A percentile compares a stretch with the other conserved stretches of the same genome.
These are phyloP conservation scores for Porites australiensis DNA, from an alignment of 64 coral and sea anemone species.

Conservation along the genomic window DNA sequence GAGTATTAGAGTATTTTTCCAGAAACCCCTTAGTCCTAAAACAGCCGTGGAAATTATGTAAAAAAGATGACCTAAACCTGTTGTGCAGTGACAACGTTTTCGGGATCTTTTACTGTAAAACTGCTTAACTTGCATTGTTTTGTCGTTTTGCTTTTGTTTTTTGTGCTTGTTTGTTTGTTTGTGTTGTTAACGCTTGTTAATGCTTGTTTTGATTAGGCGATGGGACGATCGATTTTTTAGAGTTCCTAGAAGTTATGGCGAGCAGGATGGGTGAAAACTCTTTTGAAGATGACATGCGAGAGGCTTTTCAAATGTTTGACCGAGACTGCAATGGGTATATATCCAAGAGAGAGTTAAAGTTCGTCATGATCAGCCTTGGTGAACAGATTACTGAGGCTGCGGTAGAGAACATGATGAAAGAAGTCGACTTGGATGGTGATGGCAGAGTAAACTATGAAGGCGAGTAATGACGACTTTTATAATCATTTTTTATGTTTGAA, in stretches of 20 bases:
- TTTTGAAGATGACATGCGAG: conserved; percentile 55
- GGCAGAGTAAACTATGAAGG: conserved; percentile 73
- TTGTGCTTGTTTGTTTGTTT: too few relatives aligned
- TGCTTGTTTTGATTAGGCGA: not conserved
- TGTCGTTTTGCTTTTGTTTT: too few relatives aligned
- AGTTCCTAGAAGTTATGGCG: conserved; percentile 75
- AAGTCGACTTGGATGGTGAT: conserved; percentile 54
- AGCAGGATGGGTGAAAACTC: conserved; percentile 55
- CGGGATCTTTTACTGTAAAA: too few relatives aligned
- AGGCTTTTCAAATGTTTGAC: conserved; percentile 68
- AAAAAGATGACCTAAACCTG: too few relatives aligned
- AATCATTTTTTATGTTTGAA: not conserved
- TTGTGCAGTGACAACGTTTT: too few relatives aligned
- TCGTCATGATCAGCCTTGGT: conserved; percentile 59
- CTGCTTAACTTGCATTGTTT: too few relatives aligned
- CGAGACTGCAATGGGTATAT: conserved; percentile 56
- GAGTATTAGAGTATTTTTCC: too few relatives aligned
- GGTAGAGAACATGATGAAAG: conserved; percentile 59
- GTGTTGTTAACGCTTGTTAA: too few relatives aligned
- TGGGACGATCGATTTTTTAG: conserved; percentile 56
- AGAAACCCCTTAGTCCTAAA: too few relatives aligned
- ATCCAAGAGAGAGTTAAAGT: conserved; percentile 42
- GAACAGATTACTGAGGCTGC: conserved; percentile 30
- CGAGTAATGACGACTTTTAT: not conserved
- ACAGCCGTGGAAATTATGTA: too few relatives aligned